These are phyloP conservation scores for Camponotus vicinus DNA, from an alignment of 1,140 invertebrate species.

Conservation along the genomic window DNA sequence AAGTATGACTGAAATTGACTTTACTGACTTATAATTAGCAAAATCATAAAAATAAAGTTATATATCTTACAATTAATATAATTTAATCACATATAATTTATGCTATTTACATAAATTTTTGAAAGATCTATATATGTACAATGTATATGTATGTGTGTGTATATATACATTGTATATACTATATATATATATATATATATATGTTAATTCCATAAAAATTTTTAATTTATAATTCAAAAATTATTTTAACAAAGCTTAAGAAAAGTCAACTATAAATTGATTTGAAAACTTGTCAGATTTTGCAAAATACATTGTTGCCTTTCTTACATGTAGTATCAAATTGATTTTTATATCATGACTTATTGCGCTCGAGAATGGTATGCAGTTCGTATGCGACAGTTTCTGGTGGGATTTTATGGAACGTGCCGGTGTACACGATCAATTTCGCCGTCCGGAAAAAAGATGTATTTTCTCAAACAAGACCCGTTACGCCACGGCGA, in stretches of 20 bases:
- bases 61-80: not conserved
- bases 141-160: too few species aligned
- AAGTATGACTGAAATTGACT: not conserved
- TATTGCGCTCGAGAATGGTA: conserved; percentile 15
- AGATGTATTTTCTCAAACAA: conserved; percentile 59
- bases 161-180: too few species aligned
- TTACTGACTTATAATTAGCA: not conserved
- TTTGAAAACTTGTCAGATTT: not conserved
- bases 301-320: not conserved
- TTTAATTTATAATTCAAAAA: not conserved
- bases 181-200: too few species aligned
- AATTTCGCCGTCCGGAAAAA: conserved; percentile 46
- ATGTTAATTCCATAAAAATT: not conserved
- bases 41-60: not conserved
- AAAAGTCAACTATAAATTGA: not conserved
- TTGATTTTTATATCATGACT: conserved; percentile 36
- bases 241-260: not conserved
- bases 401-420: conserved; percentile 52
- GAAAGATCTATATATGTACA: too few species aligned
- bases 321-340: conserved; percentile 20
- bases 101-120: not conserved
- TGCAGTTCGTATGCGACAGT: conserved; percentile 19
- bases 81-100: not conserved
- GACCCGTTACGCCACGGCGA: conserved; percentile 42
- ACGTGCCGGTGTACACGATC: conserved; percentile 49